A percentile compares a stretch with the other conserved stretches of the same genome.
phyloP scores from a whole-genome alignment of 2,888 invertebrate genomes.

The Capitulum mitella region DNA sequence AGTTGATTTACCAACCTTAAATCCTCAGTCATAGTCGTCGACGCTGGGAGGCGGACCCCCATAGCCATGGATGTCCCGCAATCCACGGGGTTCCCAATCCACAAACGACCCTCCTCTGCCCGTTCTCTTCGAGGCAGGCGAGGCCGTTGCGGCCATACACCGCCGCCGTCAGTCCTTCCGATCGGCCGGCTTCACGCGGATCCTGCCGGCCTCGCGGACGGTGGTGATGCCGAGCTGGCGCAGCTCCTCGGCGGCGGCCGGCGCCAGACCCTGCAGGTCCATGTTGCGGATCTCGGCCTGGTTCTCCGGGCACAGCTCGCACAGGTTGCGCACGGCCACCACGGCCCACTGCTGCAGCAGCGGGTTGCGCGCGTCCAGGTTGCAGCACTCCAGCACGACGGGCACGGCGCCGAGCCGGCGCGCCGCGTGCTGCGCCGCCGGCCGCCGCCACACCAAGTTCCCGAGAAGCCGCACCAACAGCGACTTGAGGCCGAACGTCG shows the following conservation, averaged over 20 bases:
- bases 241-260: neutral
- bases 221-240: neutral
- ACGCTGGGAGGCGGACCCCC: no score
- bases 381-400: conserved; percentile 6
- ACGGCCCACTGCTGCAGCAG: conserved; percentile 22
- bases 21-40: no score
- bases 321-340: neutral
- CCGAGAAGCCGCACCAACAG: neutral
- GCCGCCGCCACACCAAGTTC: neutral
- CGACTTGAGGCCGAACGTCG: conserved; percentile 13
- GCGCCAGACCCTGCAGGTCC: neutral
- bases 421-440: neutral
- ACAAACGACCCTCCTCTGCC: no score
- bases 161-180: no score
- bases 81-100: no score
- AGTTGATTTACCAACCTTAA: no score
- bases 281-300: neutral
- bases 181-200: neutral
- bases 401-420: neutral
- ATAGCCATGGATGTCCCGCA: no score
- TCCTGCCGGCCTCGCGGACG: neutral
- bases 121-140: no score
- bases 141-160: no score
- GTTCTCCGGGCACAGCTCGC: neutral
- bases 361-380: conserved; percentile 18